Conservation (phyloP, 1,140 invertebrate species). For the Aphaenogaster ashmeadi region DNA sequence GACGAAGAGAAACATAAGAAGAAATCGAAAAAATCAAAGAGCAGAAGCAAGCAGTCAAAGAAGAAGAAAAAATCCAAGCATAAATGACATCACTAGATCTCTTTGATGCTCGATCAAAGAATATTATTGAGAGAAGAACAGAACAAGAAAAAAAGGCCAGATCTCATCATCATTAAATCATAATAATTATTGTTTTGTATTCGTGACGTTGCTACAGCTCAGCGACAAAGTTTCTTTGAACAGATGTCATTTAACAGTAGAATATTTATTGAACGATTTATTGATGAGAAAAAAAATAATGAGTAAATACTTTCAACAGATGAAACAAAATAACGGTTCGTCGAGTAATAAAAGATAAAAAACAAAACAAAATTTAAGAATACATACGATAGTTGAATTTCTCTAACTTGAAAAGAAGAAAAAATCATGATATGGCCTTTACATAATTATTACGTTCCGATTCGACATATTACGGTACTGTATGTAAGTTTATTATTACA, state of each 20-base stretch:
- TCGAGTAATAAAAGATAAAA: slow-evolving; percentile 9
- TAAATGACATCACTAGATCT: slow-evolving; percentile 84
- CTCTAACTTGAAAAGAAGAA: slow-evolving; percentile 37
- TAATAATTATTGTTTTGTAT: slow-evolving; percentile 56
- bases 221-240: slow-evolving; percentile 37
- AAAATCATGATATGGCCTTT: slow-evolving; percentile 69
- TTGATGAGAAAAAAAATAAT: slow-evolving; percentile 6
- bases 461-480: slow-evolving; percentile 64
- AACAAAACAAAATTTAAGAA: background rate
- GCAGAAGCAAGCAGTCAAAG: slow-evolving; percentile 86
- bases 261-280: slow-evolving; percentile 32
- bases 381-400: slow-evolving; percentile 22
- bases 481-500: slow-evolving; percentile 74
- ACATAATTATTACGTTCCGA: slow-evolving; percentile 65
- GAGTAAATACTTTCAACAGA: background rate
- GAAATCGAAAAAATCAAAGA: slow-evolving; percentile 86
- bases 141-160: background rate
- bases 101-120: slow-evolving; percentile 37
- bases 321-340: slow-evolving; percentile 27
- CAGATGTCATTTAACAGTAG: slow-evolving; percentile 24
- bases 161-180: slow-evolving; percentile 12
- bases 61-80: slow-evolving; percentile 88
- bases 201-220: slow-evolving; percentile 47
- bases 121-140: background rate
- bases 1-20: slow-evolving; percentile 87